phyloP scores from a whole-genome alignment of 35 echinoderm and acorn worm genomes.

The Apostichopus japonicus region DNA sequence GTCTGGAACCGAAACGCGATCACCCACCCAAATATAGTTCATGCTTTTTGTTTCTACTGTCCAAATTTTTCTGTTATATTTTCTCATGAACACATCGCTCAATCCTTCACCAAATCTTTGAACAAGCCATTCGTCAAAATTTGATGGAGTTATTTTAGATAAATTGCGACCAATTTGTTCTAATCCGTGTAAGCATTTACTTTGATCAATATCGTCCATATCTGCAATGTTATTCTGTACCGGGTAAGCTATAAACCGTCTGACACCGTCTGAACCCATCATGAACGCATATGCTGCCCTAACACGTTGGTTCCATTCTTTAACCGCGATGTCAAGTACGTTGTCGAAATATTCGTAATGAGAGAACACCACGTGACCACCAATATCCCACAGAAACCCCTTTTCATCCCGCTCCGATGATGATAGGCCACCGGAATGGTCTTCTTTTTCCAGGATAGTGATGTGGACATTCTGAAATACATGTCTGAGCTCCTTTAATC shows the following conservation, averaged over 20 bases:
- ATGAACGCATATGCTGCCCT: slow-evolving; percentile 62
- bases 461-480: neutral
- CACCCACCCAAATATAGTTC: slow-evolving; percentile 55
- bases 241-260: slow-evolving; percentile 52
- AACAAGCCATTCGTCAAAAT: slow-evolving; percentile 58
- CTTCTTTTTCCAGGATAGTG: slow-evolving; percentile 51
- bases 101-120: slow-evolving; percentile 42
- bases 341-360: slow-evolving; percentile 57
- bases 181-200: slow-evolving; percentile 34
- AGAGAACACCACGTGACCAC: slow-evolving; percentile 60
- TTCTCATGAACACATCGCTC: slow-evolving; percentile 55
- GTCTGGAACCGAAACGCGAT: slow-evolving; percentile 48
- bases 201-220: slow-evolving; percentile 5
- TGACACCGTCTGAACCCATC: slow-evolving; percentile 37
- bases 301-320: slow-evolving; percentile 51
- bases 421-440: slow-evolving; percentile 35
- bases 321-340: slow-evolving; percentile 25
- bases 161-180: slow-evolving; percentile 16
- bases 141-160: neutral
- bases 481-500: slow-evolving; percentile 5
- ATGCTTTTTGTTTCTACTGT: slow-evolving; percentile 40
- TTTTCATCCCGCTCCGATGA: slow-evolving; percentile 48
- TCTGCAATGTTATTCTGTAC: slow-evolving; percentile 60
- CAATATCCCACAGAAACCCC: slow-evolving; percentile 67
- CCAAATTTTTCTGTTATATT: slow-evolving; percentile 64